Evolutionary conservation across 2,888 invertebrate species (phyloP).

Genomic region (Autographa pulchrina): DNA sequence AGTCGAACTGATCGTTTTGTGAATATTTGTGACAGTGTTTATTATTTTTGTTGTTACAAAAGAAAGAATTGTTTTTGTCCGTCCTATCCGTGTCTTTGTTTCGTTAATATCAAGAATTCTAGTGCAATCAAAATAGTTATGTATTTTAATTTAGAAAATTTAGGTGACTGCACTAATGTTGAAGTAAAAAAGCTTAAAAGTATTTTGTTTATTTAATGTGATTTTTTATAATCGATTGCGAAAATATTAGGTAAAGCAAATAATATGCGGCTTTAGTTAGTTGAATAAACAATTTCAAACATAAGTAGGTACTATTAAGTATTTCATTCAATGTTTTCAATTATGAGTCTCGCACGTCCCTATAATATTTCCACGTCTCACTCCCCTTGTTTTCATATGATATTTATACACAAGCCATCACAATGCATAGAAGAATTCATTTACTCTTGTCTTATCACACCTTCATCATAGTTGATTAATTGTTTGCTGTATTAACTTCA

Average conservation of each 20-base stretch:
- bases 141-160: too few species aligned
- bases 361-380: not conserved
- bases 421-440: conserved; percentile 17
- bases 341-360: not conserved
- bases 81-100: not conserved
- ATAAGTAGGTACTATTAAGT: not conserved
- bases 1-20: conserved; percentile 32
- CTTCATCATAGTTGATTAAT: conserved; percentile 78
- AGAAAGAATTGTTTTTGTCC: not conserved
- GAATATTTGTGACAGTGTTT: conserved; percentile 2
- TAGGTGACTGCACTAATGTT: too few species aligned
- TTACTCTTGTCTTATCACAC: conserved; percentile 61
- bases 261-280: too few species aligned
- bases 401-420: conserved; percentile 6
- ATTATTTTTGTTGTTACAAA: not conserved
- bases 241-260: too few species aligned
- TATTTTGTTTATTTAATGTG: too few species aligned
- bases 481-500: conserved; percentile 64
- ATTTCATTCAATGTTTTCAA: not conserved
- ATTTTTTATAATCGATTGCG: too few species aligned
- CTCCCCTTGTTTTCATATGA: not conserved
- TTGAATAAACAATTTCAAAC: too few species aligned
- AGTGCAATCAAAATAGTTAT: too few species aligned
- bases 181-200: too few species aligned
- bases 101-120: not conserved